Conservation (phyloP, 1,140 invertebrate genomes). For the Diorhabda elongata region DNA sequence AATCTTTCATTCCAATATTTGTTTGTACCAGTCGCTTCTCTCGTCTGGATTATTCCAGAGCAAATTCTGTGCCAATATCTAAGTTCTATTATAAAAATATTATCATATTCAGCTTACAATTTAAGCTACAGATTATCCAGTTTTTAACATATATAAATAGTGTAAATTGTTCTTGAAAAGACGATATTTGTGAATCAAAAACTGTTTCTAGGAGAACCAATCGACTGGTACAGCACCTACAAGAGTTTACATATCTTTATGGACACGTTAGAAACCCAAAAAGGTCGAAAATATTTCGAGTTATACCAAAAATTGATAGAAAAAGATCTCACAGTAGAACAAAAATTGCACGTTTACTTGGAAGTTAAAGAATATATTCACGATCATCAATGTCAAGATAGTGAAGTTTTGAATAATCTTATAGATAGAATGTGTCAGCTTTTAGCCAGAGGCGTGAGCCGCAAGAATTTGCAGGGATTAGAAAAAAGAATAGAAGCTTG, state of each 20-base stretch:
- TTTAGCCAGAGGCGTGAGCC: conserved; percentile 50
- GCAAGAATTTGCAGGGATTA: conserved; percentile 52
- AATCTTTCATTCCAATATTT: no score
- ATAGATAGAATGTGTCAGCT: conserved; percentile 61
- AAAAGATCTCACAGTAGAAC: conserved; percentile 48
- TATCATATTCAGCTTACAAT: no score
- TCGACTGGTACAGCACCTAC: conserved; percentile 56
- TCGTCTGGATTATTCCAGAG: no score
- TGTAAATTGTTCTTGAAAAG: no score
- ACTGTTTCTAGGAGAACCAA: conserved; percentile 39
- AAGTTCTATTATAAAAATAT: no score
- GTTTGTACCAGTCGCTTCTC: no score
- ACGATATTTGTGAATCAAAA: no score
- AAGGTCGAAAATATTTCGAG: conserved; percentile 57
- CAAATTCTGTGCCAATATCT: no score
- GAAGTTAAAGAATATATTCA: conserved; percentile 54
- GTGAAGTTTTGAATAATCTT: conserved; percentile 54
- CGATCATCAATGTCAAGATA: conserved; percentile 52
- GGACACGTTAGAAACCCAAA: conserved; percentile 63
- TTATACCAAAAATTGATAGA: conserved; percentile 55
- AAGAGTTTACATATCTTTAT: conserved; percentile 57
- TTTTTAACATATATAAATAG: no score
- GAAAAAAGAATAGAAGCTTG: conserved; percentile 54
- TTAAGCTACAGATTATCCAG: no score
- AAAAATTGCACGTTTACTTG: conserved; percentile 56